Percentiles rank a stretch among this genome's conserved stretches.
Evolutionary conservation across 2,888 invertebrate genomes (phyloP).

Genomic region (Temnothorax unifasciatus): DNA sequence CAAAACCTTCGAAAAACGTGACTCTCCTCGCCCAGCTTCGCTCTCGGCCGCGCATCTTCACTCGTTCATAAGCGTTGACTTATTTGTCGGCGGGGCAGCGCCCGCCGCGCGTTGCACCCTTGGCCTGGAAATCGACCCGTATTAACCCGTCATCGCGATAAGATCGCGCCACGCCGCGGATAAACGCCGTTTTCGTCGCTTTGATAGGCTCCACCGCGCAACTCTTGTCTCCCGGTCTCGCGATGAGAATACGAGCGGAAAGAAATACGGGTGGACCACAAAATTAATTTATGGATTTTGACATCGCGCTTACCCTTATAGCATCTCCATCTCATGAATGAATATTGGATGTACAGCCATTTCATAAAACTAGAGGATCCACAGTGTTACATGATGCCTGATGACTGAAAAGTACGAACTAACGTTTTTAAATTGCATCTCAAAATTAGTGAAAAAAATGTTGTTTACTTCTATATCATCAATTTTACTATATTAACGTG

Average conservation of each 20-base stretch:
- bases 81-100: slow-evolving; percentile 43
- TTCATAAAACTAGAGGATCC: not conserved
- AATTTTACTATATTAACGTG: not conserved
- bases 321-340: not conserved
- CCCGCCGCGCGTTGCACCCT: slow-evolving; percentile 20
- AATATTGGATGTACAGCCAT: not conserved
- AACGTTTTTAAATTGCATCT: not conserved
- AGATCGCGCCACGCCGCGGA: slow-evolving; percentile 29
- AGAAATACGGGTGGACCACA: slow-evolving; percentile 19
- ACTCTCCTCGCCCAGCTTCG: slow-evolving; percentile 27
- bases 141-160: slow-evolving; percentile 55
- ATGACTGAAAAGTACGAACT: not conserved
- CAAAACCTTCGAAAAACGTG: slow-evolving; percentile 44
- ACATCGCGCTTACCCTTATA: not conserved
- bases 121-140: slow-evolving; percentile 45
- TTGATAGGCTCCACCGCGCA: not conserved
- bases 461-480: not conserved
- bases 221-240: slow-evolving; percentile 11
- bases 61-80: slow-evolving; percentile 45
- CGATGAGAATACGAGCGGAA: not conserved
- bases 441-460: not conserved
- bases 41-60: slow-evolving; percentile 25
- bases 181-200: slow-evolving; percentile 40
- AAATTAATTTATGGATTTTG: not conserved
- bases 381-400: not conserved